A percentile compares a stretch with the other conserved stretches of the same genome.
Evolutionary conservation across 2,113 vertebrate species (phyloP).

Genomic region (Cebidichthys violaceus): DNA sequence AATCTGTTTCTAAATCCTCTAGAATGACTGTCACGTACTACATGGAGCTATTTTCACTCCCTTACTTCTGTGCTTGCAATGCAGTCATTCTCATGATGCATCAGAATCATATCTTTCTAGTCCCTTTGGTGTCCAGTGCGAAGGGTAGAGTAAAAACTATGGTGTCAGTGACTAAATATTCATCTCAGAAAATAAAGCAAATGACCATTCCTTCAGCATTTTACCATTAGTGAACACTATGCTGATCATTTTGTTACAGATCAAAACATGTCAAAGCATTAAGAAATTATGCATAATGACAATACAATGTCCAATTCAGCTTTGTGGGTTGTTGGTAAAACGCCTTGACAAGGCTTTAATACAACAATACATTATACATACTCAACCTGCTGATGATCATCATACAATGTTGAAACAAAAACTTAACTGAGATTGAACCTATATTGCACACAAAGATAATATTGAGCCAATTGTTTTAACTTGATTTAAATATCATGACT

Average conservation of each 20-base stretch:
- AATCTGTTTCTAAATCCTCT: background rate
- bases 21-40: constrained; percentile 22
- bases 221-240: background rate
- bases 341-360: no score
- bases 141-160: background rate
- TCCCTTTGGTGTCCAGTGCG: background rate
- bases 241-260: background rate
- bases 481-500: background rate
- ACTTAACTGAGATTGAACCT: background rate
- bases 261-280: background rate
- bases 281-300: background rate
- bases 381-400: background rate
- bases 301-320: background rate
- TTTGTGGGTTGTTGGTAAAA: background rate
- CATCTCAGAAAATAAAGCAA: background rate
- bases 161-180: background rate
- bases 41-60: background rate
- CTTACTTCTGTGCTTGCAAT: background rate
- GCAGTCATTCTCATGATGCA: constrained; percentile 5
- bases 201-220: background rate
- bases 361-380: background rate
- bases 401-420: background rate
- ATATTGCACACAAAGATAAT: background rate
- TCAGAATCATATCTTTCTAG: background rate
- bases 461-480: background rate